Percentiles rank a stretch among this genome's conserved stretches.
Conservation (phyloP, 2,888 invertebrate genomes). For the Drosophila koepferae region DNA sequence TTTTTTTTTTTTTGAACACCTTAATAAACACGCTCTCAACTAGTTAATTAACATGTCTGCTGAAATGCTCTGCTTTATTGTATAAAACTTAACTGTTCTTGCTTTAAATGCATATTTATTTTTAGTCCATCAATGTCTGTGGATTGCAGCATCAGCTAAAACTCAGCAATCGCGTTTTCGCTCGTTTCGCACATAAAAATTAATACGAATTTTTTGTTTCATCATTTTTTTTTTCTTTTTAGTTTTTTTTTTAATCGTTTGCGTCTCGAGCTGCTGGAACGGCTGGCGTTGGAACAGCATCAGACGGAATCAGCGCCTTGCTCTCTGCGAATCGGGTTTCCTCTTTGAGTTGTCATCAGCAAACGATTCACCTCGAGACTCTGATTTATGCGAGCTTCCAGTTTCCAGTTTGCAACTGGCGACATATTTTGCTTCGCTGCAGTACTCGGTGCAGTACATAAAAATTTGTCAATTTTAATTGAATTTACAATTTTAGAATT, state of each 20-base stretch:
- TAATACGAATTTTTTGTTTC: conserved; percentile 69
- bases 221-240: neutral
- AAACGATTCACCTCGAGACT: conserved; percentile 22
- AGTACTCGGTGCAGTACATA: conserved; percentile 33
- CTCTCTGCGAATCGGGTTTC: conserved; percentile 5
- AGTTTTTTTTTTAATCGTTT: conserved; percentile 54
- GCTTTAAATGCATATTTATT: conserved; percentile 21
- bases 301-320: conserved; percentile 1
- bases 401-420: neutral
- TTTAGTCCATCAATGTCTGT: conserved; percentile 20
- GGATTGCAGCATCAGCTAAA: conserved; percentile 5
- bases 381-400: conserved; percentile 55
- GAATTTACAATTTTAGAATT: conserved; percentile 75
- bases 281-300: neutral
- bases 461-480: conserved; percentile 83
- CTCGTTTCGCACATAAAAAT: conserved; percentile 75
- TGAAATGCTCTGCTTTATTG: neutral
- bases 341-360: conserved; percentile 35
- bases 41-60: conserved; percentile 21
- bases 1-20: neutral
- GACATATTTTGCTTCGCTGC: neutral
- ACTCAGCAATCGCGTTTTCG: conserved; percentile 47
- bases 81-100: conserved; percentile 4
- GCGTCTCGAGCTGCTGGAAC: conserved; percentile 13
- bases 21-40: neutral